phyloP scores from a whole-genome alignment of 2,797 vertebrate species.

The Lutjanus campechanus region DNA sequence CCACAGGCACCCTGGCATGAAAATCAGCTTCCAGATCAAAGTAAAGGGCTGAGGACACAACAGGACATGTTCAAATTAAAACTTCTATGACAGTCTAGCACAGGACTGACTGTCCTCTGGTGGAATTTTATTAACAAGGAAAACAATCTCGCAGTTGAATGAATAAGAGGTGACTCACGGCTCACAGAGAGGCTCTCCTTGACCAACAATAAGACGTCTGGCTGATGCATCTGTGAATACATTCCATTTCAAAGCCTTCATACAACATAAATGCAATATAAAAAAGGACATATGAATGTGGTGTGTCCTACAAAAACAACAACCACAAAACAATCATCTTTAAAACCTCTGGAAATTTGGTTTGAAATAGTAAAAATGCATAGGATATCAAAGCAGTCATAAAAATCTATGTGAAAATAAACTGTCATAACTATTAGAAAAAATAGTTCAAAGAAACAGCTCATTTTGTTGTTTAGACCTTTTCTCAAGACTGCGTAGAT shows the following conservation, averaged over 20 bases:
- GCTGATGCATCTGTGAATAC: constrained; percentile 93
- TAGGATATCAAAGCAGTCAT: no score
- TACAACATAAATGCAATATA: constrained; percentile 57
- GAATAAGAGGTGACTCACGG: constrained; percentile 87
- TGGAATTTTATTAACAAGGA: not conserved
- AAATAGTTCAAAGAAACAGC: not conserved
- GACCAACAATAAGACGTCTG: constrained; percentile 93
- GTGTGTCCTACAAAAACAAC: constrained; percentile 14
- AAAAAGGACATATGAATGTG: constrained; percentile 34
- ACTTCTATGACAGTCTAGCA: not conserved
- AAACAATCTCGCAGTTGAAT: not conserved
- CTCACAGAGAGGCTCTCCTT: constrained; percentile 91
- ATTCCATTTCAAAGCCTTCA: constrained; percentile 71
- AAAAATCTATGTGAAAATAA: no score
- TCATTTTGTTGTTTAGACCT: no score
- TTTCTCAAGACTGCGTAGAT: no score
- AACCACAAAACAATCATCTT: not conserved
- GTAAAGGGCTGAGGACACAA: constrained; percentile 87
- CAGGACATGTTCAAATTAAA: not conserved
- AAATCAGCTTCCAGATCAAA: constrained; percentile 93
- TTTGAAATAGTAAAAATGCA: no score
- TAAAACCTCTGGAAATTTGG: no score
- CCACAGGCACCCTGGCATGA: constrained; percentile 93
- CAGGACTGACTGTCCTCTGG: not conserved
- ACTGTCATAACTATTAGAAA: no score